A percentile compares a stretch with the other conserved stretches of the same genome.
Conservation (phyloP, 2,113 vertebrate species). For the Microcebus lehilahytsara region DNA sequence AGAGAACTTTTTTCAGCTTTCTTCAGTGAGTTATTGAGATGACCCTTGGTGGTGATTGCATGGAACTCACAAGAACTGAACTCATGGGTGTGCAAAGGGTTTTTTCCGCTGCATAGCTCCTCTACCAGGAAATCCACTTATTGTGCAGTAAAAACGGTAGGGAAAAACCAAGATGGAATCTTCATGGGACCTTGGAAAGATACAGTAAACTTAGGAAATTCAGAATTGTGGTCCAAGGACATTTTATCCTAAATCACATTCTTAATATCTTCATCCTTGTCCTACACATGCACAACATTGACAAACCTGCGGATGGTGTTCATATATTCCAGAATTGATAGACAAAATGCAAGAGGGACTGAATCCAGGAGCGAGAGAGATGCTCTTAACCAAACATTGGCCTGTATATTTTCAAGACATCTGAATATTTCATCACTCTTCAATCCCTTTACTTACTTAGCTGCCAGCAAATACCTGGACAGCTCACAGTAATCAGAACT, state of each 20-base stretch:
- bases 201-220: not conserved
- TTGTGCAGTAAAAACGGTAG: not conserved
- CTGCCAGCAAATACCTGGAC: not conserved
- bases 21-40: not conserved
- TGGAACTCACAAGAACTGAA: not conserved
- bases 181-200: not conserved
- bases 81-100: not conserved
- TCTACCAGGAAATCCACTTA: not conserved
- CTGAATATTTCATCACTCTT: not conserved
- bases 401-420: not conserved
- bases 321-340: not conserved
- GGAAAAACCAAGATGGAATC: not conserved
- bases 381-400: not conserved
- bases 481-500: not conserved
- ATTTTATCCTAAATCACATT: not conserved
- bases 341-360: not conserved
- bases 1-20: not conserved
- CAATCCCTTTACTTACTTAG: not conserved
- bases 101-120: not conserved
- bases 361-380: not conserved
- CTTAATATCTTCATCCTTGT: not conserved
- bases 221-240: not conserved
- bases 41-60: not conserved
- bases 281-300: accelerated
- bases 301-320: not conserved